Conservation (phyloP, 2,797 vertebrate genomes). For the Kryptolebias ocellatus region DNA sequence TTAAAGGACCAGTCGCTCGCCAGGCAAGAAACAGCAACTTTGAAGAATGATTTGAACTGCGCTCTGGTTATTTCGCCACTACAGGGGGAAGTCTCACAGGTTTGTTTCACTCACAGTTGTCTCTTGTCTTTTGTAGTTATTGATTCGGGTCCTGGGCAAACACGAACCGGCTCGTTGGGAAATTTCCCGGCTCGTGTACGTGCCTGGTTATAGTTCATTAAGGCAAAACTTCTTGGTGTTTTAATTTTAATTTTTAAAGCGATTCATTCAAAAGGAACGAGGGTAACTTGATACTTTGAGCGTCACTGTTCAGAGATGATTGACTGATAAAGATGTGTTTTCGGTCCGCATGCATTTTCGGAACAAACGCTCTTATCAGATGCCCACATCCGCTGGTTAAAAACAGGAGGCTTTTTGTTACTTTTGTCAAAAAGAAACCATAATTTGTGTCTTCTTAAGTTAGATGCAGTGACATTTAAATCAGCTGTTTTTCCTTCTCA, state of each 20-base stretch:
- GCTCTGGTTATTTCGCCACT: constrained; percentile 52
- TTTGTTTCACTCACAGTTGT: constrained; percentile 66
- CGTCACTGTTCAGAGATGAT: neutral
- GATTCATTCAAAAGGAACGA: neutral
- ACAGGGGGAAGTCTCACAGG: constrained; percentile 73
- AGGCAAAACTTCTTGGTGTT: neutral
- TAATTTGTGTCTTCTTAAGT: neutral
- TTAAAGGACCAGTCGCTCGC: constrained; percentile 33
- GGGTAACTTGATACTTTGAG: neutral
- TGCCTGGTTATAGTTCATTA: too few relatives aligned
- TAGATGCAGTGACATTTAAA: neutral
- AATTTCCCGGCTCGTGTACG: neutral
- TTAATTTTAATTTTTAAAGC: neutral
- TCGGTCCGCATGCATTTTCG: neutral
- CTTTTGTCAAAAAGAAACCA: neutral
- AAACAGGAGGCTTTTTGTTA: constrained; percentile 35
- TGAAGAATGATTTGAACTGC: constrained; percentile 68
- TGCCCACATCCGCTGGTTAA: constrained; percentile 20
- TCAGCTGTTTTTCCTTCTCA: neutral
- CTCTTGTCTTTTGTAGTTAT: constrained; percentile 14
- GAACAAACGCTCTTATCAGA: constrained; percentile 33
- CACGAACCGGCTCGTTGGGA: neutral
- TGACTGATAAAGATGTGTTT: neutral
- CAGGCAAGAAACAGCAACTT: constrained; percentile 63
- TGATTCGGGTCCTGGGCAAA: neutral